These are phyloP conservation scores for Lindbergichthys nudifrons DNA, from an alignment of 2,797 vertebrate genomes.

Conservation along the genomic window DNA sequence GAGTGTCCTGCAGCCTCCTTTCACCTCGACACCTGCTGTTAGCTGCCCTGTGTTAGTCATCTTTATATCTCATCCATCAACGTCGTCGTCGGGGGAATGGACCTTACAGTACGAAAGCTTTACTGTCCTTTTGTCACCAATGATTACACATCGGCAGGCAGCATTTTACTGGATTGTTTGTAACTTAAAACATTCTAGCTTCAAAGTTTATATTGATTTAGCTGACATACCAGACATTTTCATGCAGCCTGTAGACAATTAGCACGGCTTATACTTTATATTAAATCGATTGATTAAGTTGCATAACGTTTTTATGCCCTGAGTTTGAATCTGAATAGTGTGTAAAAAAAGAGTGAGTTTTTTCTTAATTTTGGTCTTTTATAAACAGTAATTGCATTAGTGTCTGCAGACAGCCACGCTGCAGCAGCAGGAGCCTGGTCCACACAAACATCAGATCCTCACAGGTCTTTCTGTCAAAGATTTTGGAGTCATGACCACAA, in stretches of 20 bases:
- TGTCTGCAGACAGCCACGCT: slow-evolving; percentile 22
- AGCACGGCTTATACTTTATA: slow-evolving; percentile 11
- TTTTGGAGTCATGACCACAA: background rate
- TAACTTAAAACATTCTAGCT: background rate
- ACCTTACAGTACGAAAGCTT: slow-evolving; percentile 38
- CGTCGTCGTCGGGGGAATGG: slow-evolving; percentile 34
- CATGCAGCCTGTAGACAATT: slow-evolving; percentile 12
- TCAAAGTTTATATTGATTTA: slow-evolving; percentile 11
- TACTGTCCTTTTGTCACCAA: slow-evolving; percentile 21
- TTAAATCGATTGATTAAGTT: slow-evolving; percentile 11
- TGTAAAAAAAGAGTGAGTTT: background rate
- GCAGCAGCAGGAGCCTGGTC: background rate
- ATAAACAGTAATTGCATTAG: slow-evolving; percentile 32
- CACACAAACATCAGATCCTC: background rate
- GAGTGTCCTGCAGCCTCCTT: slow-evolving; percentile 37
- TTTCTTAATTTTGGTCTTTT: slow-evolving; percentile 13
- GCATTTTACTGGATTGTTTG: background rate
- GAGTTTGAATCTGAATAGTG: slow-evolving; percentile 8
- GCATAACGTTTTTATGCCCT: background rate
- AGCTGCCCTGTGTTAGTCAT: slow-evolving; percentile 50
- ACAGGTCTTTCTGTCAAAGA: background rate
- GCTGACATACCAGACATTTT: background rate
- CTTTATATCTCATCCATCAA: slow-evolving; percentile 45
- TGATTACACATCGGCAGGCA: slow-evolving; percentile 21
- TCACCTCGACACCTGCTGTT: slow-evolving; percentile 36